Conservation (phyloP, 2,888 invertebrate species). For the Melanostoma scalare region DNA sequence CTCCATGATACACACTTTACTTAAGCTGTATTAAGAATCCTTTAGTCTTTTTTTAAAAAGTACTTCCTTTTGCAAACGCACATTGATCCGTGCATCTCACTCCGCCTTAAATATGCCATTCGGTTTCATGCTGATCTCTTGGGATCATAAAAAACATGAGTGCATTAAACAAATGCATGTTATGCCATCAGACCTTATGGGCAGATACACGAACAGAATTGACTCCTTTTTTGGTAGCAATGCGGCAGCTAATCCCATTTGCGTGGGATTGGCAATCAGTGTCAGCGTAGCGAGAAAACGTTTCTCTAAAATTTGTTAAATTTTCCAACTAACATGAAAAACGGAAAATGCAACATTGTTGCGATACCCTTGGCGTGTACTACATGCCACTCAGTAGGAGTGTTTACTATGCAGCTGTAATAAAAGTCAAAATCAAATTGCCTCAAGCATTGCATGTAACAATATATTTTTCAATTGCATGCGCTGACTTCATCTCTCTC, state of each 20-base stretch:
- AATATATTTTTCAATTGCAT: conserved; percentile 63
- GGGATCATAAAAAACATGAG: background rate
- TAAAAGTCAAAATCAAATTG: conserved; percentile 67
- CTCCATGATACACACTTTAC: too few species aligned
- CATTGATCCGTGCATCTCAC: too few species aligned
- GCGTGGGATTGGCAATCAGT: conserved; percentile 38
- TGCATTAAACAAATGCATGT: conserved; percentile 5
- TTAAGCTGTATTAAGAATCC: too few species aligned
- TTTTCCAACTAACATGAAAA: conserved; percentile 19
- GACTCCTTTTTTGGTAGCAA: conserved; percentile 24
- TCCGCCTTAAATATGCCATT: background rate
- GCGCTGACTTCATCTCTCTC: conserved; percentile 64
- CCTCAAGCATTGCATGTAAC: conserved; percentile 44
- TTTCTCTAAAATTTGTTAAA: conserved; percentile 34
- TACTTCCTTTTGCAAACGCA: too few species aligned
- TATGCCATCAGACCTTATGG: background rate
- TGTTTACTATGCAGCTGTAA: conserved; percentile 61
- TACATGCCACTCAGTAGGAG: conserved; percentile 29
- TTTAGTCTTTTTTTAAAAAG: too few species aligned
- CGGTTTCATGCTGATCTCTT: conserved; percentile 7
- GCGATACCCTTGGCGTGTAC: background rate
- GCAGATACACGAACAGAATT: conserved; percentile 1
- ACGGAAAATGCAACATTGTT: conserved; percentile 47
- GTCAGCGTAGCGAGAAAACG: conserved; percentile 16
- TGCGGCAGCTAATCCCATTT: conserved; percentile 42